These are phyloP conservation scores for human DNA, from an alignment of 2,113 vertebrate species.

Conservation along the genomic window DNA sequence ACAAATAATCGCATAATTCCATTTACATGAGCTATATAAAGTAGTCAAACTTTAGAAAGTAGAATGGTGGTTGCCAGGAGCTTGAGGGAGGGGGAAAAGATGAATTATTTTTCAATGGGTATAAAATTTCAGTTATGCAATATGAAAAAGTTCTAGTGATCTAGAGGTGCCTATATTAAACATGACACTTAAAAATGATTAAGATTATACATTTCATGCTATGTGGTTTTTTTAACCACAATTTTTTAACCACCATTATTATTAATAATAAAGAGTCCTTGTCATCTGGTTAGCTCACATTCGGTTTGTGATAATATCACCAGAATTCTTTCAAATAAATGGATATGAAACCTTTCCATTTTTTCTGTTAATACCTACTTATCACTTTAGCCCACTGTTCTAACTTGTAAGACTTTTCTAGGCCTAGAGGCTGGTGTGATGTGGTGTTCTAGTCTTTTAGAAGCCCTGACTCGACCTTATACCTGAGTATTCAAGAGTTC, in stretches of 20 bases:
- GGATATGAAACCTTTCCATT: not conserved
- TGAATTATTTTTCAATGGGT: not conserved
- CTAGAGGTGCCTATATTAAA: not conserved
- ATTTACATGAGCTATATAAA: not conserved
- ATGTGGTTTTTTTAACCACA: not conserved
- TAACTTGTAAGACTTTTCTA: not conserved
- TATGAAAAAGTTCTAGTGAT: not conserved
- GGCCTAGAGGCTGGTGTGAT: not conserved
- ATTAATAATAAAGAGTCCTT: not conserved
- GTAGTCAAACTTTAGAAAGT: not conserved
- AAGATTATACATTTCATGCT: not conserved
- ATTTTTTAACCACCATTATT: not conserved
- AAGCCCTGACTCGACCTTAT: not conserved
- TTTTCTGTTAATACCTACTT: not conserved
- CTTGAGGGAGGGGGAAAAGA: not conserved
- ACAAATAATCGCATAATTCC: not conserved
- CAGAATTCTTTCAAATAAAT: not conserved
- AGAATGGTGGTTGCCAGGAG: not conserved
- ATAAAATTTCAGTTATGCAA: not conserved
- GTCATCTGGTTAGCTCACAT: not conserved
- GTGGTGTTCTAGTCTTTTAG: too few relatives aligned
- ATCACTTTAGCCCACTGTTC: not conserved
- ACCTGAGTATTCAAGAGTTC: fast-evolving
- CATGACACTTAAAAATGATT: not conserved
- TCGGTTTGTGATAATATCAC: not conserved